These are phyloP conservation scores for Apodemus speciosus DNA, from an alignment of 2,113 vertebrate species.

Conservation along the genomic window DNA sequence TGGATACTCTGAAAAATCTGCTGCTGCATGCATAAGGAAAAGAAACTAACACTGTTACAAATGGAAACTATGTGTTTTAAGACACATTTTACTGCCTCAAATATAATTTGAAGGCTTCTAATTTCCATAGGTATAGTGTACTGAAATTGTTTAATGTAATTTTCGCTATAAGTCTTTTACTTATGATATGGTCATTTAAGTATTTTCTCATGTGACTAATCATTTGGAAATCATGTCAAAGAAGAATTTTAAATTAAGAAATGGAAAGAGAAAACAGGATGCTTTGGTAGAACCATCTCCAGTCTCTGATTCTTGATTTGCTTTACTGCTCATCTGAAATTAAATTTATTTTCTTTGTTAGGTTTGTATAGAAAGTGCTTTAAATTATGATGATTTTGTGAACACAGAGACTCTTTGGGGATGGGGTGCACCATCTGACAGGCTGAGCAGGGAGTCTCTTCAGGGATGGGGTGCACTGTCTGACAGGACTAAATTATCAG, in stretches of 20 bases:
- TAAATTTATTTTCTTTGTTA: constrained; percentile 84
- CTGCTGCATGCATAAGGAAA: constrained; percentile 79
- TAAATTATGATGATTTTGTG: constrained; percentile 70
- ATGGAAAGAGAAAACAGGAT: constrained; percentile 67
- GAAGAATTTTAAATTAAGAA: constrained; percentile 83
- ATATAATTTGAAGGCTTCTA: constrained; percentile 85
- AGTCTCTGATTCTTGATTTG: constrained; percentile 76
- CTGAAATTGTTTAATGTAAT: constrained; percentile 88
- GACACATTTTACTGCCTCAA: constrained; percentile 85
- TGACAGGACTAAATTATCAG: constrained; percentile 80
- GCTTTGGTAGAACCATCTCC: constrained; percentile 54
- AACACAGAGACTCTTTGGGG: constrained; percentile 40
- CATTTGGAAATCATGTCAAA: constrained; percentile 82
- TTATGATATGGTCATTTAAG: constrained; percentile 89
- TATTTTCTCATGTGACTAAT: constrained; percentile 90
- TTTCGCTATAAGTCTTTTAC: constrained; percentile 88
- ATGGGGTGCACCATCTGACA: constrained; percentile 73
- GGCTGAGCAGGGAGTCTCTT: constrained; percentile 40
- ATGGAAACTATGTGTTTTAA: constrained; percentile 83
- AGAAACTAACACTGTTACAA: constrained; percentile 81
- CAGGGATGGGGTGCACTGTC: constrained; percentile 61
- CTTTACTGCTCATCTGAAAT: constrained; percentile 75
- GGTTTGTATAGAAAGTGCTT: constrained; percentile 77
- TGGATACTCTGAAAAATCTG: constrained; percentile 84
- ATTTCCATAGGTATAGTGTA: constrained; percentile 87